A percentile compares a stretch with the other conserved stretches of the same genome.
Evolutionary conservation across 2,888 invertebrate species (phyloP).

Genomic region (Ferrisia virgata): DNA sequence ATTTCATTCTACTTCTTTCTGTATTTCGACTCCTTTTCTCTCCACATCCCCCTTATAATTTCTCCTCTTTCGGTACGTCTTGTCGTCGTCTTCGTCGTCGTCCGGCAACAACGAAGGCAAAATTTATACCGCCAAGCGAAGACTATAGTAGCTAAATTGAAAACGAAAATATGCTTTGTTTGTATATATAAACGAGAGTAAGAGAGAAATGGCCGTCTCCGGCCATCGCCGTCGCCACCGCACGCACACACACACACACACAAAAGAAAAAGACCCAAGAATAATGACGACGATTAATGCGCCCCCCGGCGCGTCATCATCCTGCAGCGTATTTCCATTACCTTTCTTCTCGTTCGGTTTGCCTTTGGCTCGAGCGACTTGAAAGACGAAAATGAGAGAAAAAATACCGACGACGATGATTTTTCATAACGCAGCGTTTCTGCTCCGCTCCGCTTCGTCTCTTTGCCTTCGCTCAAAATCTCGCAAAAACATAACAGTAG

Average conservation of each 20-base stretch:
- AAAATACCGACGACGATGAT: background rate
- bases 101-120: background rate
- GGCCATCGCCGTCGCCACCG: background rate
- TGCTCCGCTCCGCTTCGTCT: no score
- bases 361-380: background rate
- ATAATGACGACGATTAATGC: conserved; percentile 3
- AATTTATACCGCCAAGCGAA: background rate
- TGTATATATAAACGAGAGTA: background rate
- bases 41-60: no score
- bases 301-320: background rate
- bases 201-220: background rate
- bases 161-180: background rate
- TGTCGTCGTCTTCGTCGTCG: background rate
- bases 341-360: background rate
- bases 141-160: background rate
- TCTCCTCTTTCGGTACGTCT: no score
- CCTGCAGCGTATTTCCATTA: background rate
- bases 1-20: background rate
- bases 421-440: background rate
- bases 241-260: no score
- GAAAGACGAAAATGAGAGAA: no score
- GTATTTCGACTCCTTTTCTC: background rate
- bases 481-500: no score
- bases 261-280: background rate
- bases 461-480: no score